Evolutionary conservation across 2,797 vertebrate genomes (phyloP), one percentile per base, ranked within the genome.

Genomic region (Pseudomugil gertrudae): DNA sequence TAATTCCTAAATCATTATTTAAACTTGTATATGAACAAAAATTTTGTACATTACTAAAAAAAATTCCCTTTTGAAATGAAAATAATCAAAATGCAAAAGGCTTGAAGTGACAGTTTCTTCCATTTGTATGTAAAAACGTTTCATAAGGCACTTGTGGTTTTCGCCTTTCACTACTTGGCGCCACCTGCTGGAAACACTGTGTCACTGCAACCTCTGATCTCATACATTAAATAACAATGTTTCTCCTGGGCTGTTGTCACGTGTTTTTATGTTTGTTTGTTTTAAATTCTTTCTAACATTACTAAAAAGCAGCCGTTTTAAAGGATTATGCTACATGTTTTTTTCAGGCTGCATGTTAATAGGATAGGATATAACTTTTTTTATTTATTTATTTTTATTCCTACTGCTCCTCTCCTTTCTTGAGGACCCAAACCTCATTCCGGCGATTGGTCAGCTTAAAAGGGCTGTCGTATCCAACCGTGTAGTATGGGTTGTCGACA

Each of bases 391-490:
- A n/a, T n/a, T n/a, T 2, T 21, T 1, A 30, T 8, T 21, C 9
- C 67, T 79, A 80, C 36, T 82, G n/a, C 75, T 85, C 61, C 24
- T 74, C 79, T 3, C 71, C 72, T 27, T 90, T 90, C 83, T 92
- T 90, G 62, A 93, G 87, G 67, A 96, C 40, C 93, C 94, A 95
- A 9, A 95, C 92, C 80, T 96, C 94, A 0, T 95, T 94, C 69
- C 80, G 91, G 89, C 93, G 93, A n/a, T 95, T 93, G 69, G 93
- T 85, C 72, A 95, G 89, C 70, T 96, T 92, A 77, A 94, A 93
- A 68, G 92, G 95, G 69, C 92, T 95, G 84, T 93, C 92, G 3
- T 95, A 96, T 54, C 95, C 94, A 1, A 87, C 94, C 0, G 86
- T 71, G 62, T 95, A 96, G 84, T 90, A 96, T 0, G 94, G 93